phyloP scores from a whole-genome alignment of 2,797 vertebrate species.

The Poecilia gillii region DNA sequence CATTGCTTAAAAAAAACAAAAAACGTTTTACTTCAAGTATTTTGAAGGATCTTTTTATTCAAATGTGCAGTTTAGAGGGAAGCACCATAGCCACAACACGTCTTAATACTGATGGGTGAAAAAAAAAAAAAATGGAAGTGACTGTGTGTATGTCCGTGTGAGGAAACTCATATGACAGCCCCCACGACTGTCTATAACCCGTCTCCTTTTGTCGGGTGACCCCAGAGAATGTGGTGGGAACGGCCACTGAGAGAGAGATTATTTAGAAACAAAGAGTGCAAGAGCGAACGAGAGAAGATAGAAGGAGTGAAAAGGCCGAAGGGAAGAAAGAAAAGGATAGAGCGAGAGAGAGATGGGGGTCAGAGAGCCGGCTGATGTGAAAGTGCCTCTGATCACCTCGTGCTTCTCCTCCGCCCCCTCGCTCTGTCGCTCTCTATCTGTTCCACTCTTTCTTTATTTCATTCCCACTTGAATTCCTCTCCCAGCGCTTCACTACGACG shows the following conservation, averaged over 20 bases:
- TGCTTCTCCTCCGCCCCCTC: slow-evolving; percentile 74
- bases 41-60: neutral
- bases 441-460: slow-evolving; percentile 68
- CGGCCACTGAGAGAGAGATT: slow-evolving; percentile 72
- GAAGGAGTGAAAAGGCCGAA: slow-evolving; percentile 57
- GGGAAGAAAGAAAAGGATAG: slow-evolving; percentile 47
- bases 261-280: slow-evolving; percentile 58
- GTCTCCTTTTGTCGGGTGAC: slow-evolving; percentile 74
- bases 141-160: slow-evolving; percentile 28
- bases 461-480: slow-evolving; percentile 82
- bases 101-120: neutral
- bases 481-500: slow-evolving; percentile 71
- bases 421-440: slow-evolving; percentile 69
- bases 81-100: neutral
- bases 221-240: slow-evolving; percentile 77
- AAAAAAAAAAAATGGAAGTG: slow-evolving; percentile 7
- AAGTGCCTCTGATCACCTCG: slow-evolving; percentile 78
- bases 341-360: slow-evolving; percentile 50
- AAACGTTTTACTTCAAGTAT: neutral
- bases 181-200: slow-evolving; percentile 63
- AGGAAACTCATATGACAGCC: slow-evolving; percentile 68
- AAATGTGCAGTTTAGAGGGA: neutral
- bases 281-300: slow-evolving; percentile 58
- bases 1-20: no score
- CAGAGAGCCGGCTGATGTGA: slow-evolving; percentile 75